Conservation (phyloP, 2,113 vertebrate genomes). For the Pica pica region DNA sequence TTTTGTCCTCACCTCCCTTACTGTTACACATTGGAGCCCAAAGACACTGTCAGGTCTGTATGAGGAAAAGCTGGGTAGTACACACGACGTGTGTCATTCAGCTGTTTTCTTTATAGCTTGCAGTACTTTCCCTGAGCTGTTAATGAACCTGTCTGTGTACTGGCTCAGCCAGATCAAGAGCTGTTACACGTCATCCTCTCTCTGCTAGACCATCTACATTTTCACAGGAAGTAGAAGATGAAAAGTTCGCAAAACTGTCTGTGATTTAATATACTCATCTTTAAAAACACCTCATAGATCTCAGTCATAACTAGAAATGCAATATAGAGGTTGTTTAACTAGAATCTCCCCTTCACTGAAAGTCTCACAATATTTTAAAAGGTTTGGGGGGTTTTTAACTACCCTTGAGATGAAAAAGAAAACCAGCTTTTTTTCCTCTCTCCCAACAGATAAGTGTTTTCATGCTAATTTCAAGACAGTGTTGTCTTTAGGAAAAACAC, state of each 20-base stretch:
- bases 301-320: background rate
- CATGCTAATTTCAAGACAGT: background rate
- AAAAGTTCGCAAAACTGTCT: background rate
- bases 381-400: background rate
- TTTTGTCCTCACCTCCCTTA: background rate
- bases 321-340: background rate
- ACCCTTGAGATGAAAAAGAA: background rate
- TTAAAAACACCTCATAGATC: background rate
- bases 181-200: background rate
- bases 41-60: background rate
- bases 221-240: background rate
- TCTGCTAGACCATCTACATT: background rate
- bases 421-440: background rate
- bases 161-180: background rate
- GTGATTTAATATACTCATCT: background rate
- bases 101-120: background rate
- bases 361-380: background rate
- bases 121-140: background rate
- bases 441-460: background rate
- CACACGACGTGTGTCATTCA: background rate
- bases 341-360: background rate
- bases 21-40: background rate
- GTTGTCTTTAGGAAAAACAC: background rate
- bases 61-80: background rate
- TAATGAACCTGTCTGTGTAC: background rate